Conservation (phyloP, 1,140 invertebrate genomes). For the Brachionus asplanchnoidis region DNA sequence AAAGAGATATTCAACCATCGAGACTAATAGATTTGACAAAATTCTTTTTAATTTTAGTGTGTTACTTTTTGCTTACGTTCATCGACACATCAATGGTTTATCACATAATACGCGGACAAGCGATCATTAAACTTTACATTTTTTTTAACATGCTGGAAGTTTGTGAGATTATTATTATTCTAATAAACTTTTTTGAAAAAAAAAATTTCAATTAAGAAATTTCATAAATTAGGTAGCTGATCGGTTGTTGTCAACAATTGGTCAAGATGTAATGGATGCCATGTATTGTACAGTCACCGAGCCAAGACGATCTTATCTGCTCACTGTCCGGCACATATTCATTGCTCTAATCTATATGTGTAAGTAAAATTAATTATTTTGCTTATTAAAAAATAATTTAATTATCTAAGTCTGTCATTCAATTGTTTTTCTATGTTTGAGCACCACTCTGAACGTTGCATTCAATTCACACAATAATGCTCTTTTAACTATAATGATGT, state of each 20-base stretch:
- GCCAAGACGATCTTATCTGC: background rate
- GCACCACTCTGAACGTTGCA: conserved; percentile 93
- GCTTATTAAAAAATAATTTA: background rate
- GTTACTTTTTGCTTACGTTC: background rate
- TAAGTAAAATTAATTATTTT: conserved; percentile 56
- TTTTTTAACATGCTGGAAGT: conserved; percentile 99
- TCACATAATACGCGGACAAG: conserved; percentile 95
- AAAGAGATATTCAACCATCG: background rate
- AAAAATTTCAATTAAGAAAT: background rate
- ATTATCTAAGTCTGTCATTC: conserved; percentile 72
- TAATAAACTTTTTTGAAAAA: conserved; percentile 3
- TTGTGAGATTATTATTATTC: conserved; percentile 45
- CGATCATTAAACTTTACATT: conserved; percentile 96
- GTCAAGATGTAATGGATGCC: conserved; percentile 41
- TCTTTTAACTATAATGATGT: conserved; percentile 96
- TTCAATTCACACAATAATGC: conserved; percentile 98
- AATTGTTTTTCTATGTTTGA: conserved; percentile 77
- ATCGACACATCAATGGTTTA: conserved; percentile 60
- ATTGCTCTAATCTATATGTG: conserved; percentile 86
- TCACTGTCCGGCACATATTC: conserved; percentile 74
- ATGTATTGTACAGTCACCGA: conserved; percentile 9
- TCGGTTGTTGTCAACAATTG: conserved; percentile 34
- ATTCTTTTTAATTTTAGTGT: background rate
- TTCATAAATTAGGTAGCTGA: conserved; percentile 5
- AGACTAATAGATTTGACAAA: conserved; percentile 22